These are phyloP conservation scores for Helicoverpa armigera DNA, from an alignment of 1,140 invertebrate species.

Conservation along the genomic window DNA sequence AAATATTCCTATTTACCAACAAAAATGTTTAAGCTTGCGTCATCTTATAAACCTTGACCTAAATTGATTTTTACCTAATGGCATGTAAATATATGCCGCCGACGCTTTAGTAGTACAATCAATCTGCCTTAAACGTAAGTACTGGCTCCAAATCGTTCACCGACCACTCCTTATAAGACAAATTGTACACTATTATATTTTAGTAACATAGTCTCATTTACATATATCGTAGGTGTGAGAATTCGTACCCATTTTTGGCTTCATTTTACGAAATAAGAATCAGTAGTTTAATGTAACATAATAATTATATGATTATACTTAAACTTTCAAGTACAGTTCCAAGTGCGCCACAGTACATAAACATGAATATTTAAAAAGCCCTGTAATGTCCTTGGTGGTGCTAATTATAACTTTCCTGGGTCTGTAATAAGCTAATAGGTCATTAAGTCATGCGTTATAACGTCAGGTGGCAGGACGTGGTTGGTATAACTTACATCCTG, in stretches of 20 bases:
- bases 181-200: not conserved
- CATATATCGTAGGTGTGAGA: not conserved
- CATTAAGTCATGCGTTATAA: conserved; percentile 28
- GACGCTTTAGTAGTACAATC: conserved; percentile 55
- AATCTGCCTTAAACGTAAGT: conserved; percentile 29
- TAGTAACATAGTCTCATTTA: not conserved
- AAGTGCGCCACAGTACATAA: not conserved
- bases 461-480: not conserved
- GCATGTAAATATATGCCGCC: conserved; percentile 72
- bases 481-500: not conserved
- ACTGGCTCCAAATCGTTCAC: not conserved
- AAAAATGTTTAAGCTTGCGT: conserved; percentile 31
- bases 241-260: conserved; percentile 2
- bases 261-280: not conserved
- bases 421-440: conserved; percentile 21
- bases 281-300: too few species aligned
- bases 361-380: not conserved
- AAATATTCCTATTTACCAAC: conserved; percentile 19
- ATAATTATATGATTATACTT: not conserved
- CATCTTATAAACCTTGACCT: conserved; percentile 69
- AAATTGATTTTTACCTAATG: conserved; percentile 64
- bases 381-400: conserved; percentile 21
- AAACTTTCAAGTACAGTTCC: not conserved
- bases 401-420: conserved; percentile 24
- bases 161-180: conserved; percentile 29